Evolutionary conservation across 2,888 invertebrate genomes (phyloP).

Genomic region (Mycogona germanica): DNA sequence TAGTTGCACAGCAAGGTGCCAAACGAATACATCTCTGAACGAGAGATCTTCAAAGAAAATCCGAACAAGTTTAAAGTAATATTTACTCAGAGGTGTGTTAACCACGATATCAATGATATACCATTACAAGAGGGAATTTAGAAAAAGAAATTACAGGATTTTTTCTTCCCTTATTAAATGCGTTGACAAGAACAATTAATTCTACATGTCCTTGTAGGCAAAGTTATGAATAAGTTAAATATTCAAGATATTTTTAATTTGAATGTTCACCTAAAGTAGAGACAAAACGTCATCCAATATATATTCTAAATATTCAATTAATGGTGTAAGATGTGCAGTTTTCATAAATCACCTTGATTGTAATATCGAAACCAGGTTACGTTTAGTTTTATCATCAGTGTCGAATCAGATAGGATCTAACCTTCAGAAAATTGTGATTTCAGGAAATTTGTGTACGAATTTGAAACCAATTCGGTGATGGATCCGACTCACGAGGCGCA

Average conservation of each 20-base stretch:
- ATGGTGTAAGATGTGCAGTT: no score
- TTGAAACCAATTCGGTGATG: constrained; percentile 9
- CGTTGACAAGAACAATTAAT: neutral
- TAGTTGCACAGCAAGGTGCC: no score
- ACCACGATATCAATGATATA: neutral
- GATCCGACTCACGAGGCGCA: neutral
- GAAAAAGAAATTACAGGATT: no score
- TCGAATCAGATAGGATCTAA: no score
- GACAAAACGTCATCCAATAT: neutral
- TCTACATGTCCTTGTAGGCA: neutral
- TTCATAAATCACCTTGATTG: no score
- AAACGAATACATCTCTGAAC: no score
- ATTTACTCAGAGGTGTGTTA: constrained; percentile 13
- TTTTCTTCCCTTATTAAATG: no score
- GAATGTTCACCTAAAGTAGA: neutral
- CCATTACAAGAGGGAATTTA: no score
- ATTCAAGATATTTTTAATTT: neutral
- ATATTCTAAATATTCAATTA: neutral
- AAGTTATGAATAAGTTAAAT: no score
- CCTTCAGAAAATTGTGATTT: no score
- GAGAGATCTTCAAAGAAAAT: constrained; percentile 6
- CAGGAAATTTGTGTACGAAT: constrained; percentile 19
- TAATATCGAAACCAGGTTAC: no score
- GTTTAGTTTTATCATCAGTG: no score
- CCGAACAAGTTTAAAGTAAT: constrained; percentile 10